Base-by-base conservation (phyloP, 1,140 invertebrate species). In the Drosophila sucinea region DNA sequence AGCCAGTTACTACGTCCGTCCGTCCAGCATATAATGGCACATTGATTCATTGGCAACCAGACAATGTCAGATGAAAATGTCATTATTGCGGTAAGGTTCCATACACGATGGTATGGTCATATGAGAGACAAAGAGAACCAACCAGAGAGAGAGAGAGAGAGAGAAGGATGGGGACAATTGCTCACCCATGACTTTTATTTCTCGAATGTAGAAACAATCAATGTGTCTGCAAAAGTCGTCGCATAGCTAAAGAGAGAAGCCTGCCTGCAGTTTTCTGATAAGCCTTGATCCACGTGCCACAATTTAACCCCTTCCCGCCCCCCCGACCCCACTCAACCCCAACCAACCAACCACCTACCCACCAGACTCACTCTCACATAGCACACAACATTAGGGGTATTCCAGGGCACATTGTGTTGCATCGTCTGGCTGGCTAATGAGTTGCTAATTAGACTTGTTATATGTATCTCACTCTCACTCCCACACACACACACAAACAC, bases 371-470 rank as follows among this genome's bases (percentile, higher is more conserved):
- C 32, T 35, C 30, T 25, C 30, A 17, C n/a, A 3, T n/a, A 6
- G 7, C 10, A 23, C 23, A 51, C 25, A 51, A 27, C 25, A 51
- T 51, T 51, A 51, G 44, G 44, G 44, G 23, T 51, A 51, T 51
- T 51, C 44, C 44, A 27, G 5, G 17, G 10, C 63, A 63, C 77
- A 73, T 81, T 85, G 82, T 70, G 67, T 47, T 65, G 74, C 81
- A 86, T 78, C 69, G 54, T 61, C 78, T 73, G 71, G 66, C 62
- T 73, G 76, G 79, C 83, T 87, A 86, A 86, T 86, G 76, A 82
- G 83, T 58, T 86, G 67, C 79, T 87, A 87, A 86, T 86, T 86
- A 82, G 83, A 83, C 67, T 70, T 76, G 75, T 75, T 51, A 51
- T 51, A 71, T 86, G 60, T 47, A 27, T 60, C n/a, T n/a, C 32